Percentiles rank a stretch among this genome's conserved stretches.
Evolutionary conservation across 2,113 vertebrate species (phyloP).

Genomic region (Polypterus bichir): DNA sequence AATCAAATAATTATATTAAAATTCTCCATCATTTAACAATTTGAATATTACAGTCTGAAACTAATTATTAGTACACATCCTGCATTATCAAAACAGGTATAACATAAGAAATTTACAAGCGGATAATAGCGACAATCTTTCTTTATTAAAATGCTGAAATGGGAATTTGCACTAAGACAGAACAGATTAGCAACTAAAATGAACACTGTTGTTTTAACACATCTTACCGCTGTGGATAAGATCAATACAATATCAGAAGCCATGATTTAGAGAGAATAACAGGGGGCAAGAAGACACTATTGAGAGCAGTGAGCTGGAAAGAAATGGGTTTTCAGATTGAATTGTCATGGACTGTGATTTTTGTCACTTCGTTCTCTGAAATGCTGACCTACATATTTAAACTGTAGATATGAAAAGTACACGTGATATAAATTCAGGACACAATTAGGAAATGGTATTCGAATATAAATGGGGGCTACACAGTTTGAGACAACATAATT

Average conservation of each 20-base stretch:
- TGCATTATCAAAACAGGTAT: background rate
- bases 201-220: constrained; percentile 8
- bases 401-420: too few species aligned
- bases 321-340: constrained; percentile 5
- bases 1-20: background rate
- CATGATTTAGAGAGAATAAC: constrained; percentile 14
- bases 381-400: constrained; percentile 1
- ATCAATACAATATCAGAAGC: constrained; percentile 14
- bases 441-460: too few species aligned
- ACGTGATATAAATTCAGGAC: too few species aligned
- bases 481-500: too few species aligned
- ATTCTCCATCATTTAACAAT: background rate
- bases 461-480: too few species aligned
- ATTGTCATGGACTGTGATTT: constrained; percentile 10
- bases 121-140: constrained; percentile 12
- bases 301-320: constrained; percentile 4
- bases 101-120: constrained; percentile 6
- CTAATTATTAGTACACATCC: background rate
- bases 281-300: constrained; percentile 9
- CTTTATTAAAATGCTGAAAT: constrained; percentile 15
- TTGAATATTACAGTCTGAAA: background rate
- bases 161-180: constrained; percentile 8
- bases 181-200: background rate
- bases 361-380: constrained; percentile 7
- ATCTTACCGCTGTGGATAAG: constrained; percentile 8